Base-by-base conservation (phyloP, 2,113 vertebrate genomes). In the Epinephelus cyanopodus region DNA sequence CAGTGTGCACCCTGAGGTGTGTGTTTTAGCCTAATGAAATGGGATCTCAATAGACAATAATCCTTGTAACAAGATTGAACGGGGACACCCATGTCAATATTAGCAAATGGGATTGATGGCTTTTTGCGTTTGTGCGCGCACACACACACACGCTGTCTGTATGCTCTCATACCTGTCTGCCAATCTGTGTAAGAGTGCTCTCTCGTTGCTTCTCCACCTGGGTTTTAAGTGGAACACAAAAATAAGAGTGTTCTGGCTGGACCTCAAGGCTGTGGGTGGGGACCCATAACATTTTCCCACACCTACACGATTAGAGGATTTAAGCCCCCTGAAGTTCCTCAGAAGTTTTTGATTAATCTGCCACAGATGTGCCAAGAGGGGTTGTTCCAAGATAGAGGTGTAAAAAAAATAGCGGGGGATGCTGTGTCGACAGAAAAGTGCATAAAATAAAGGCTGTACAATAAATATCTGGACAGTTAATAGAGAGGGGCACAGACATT, bases 21-120 rank as follows among this genome's bases (percentile, higher is more conserved):
- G 92, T 94, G 87, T 86, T 93, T 94, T 95, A 92, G 91, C 86
- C 88, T 95, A 96, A 97, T 95, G 95, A 96, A 96, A 96, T 91
- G 92, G 94, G 92, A 96, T 94, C 94, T 94, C 94, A 89, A 91
- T 86, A 93, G 93, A 96, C 92, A 95, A 95, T 95, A 95, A 96
- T 95, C 93, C 94, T 91, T 91, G 83, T 95, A 96, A 96, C 93
- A 92, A 93, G 93, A 96, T 95, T 95, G 85, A 85, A 90, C 68
- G 78, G 86, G 95, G 95, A 95, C 93, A 96, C 89, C 90, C 94
- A 93, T 95, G 95, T 95, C 95, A 95, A 95, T 94, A 94, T 93
- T 91, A 94, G 91, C 91, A 96, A 97, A 96, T 93, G 79, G 93
- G 91, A 95, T 95, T 94, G 92, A 93, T 94, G 88, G 85, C 79